phyloP scores from a whole-genome alignment of 2,797 vertebrate species.

The Clarias fuscus region DNA sequence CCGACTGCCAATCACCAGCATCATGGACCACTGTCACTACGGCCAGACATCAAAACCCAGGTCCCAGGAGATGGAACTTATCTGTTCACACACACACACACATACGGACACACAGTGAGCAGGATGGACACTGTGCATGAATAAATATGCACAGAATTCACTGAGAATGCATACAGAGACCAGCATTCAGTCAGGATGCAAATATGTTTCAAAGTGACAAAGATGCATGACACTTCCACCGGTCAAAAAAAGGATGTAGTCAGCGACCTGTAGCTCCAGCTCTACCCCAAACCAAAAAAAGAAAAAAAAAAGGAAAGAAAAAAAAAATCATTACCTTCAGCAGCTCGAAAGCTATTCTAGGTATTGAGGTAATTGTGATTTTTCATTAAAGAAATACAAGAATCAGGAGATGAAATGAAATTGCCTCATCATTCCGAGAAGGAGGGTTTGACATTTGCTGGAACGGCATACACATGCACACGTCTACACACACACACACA shows the following conservation, averaged over 20 bases:
- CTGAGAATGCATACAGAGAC: neutral
- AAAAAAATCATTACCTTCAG: conserved; percentile 67
- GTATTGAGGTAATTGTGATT: conserved; percentile 80
- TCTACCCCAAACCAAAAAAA: conserved; percentile 3
- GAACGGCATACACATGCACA: conserved; percentile 39
- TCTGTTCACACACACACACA: conserved; percentile 13
- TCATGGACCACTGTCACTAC: conserved; percentile 25
- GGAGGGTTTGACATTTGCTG: conserved; percentile 57
- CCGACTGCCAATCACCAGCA: conserved; percentile 23
- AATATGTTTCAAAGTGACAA: conserved; percentile 11
- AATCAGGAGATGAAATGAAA: conserved; percentile 79
- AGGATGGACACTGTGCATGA: neutral
- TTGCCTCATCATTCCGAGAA: conserved; percentile 72
- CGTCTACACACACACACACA: conserved; percentile 60
- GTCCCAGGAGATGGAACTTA: conserved; percentile 21
- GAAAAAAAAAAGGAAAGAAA: neutral
- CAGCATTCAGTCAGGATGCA: conserved; percentile 7
- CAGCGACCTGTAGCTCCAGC: conserved; percentile 28
- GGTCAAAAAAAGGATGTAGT: neutral
- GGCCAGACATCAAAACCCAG: conserved; percentile 28
- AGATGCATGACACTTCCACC: neutral
- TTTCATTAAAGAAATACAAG: conserved; percentile 79
- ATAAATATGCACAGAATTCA: neutral
- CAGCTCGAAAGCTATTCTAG: conserved; percentile 63
- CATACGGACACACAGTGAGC: neutral